Conservation (phyloP, 2,888 invertebrate genomes). For the Brenthis hecate region DNA sequence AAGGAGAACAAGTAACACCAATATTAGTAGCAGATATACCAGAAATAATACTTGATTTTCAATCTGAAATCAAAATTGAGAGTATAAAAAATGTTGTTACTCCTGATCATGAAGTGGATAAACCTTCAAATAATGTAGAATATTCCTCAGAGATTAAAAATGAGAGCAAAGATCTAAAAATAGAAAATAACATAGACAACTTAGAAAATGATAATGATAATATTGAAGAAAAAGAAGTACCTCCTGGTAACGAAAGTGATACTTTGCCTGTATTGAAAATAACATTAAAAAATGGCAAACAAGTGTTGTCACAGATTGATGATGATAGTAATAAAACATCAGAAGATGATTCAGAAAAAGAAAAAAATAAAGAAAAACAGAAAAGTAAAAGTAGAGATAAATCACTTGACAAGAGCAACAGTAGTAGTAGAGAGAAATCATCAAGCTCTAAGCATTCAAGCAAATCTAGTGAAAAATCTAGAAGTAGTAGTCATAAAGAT, state of each 20-base stretch:
- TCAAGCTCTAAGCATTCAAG: constrained; percentile 68
- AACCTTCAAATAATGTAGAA: constrained; percentile 34
- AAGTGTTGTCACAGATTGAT: constrained; percentile 84
- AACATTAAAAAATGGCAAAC: constrained; percentile 87
- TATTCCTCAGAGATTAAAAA: constrained; percentile 40
- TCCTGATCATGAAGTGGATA: constrained; percentile 43
- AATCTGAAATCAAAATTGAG: constrained; percentile 49
- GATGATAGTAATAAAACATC: constrained; percentile 53
- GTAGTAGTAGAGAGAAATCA: constrained; percentile 53
- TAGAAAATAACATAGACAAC: constrained; percentile 33
- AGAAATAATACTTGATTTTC: constrained; percentile 60
- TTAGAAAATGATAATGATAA: constrained; percentile 35
- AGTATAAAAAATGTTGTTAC: constrained; percentile 36
- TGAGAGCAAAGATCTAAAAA: constrained; percentile 44
- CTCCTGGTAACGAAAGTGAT: constrained; percentile 55
- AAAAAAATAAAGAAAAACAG: constrained; percentile 66
- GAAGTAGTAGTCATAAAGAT: constrained; percentile 50
- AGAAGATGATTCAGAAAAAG: constrained; percentile 60
- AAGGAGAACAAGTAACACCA: constrained; percentile 85
- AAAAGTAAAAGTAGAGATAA: constrained; percentile 74
- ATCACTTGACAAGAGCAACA: constrained; percentile 51
- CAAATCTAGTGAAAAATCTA: constrained; percentile 63
- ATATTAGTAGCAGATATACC: constrained; percentile 65
- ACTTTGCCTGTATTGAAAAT: constrained; percentile 81
- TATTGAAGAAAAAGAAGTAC: constrained; percentile 47